Evolutionary conservation across 2,888 invertebrate genomes (phyloP).

Genomic region (Netelia inedita): DNA sequence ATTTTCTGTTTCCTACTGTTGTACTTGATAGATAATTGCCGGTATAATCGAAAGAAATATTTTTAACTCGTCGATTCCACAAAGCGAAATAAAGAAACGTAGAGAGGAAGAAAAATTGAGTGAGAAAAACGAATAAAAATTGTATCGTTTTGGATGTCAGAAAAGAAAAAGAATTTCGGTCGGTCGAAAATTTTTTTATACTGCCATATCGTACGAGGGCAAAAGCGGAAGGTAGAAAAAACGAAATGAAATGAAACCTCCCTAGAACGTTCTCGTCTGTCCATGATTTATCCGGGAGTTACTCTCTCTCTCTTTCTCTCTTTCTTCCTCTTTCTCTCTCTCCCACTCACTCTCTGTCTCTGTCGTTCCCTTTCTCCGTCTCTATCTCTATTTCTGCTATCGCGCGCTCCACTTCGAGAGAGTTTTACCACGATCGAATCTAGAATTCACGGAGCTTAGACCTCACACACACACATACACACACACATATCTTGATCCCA

Average conservation of each 20-base stretch:
- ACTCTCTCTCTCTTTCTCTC: neutral
- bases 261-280: conserved; percentile 31
- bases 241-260: conserved; percentile 59
- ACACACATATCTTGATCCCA: conserved; percentile 51
- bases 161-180: conserved; percentile 33
- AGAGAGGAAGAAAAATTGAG: neutral
- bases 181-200: conserved; percentile 14
- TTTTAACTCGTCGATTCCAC: too few species aligned
- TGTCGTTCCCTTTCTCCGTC: neutral
- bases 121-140: neutral
- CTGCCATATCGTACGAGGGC: conserved; percentile 3
- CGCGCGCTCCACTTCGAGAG: neutral
- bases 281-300: conserved; percentile 56
- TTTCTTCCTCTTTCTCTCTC: neutral
- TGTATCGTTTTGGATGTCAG: conserved; percentile 19
- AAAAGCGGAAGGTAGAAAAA: conserved; percentile 32
- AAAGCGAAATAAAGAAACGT: neutral
- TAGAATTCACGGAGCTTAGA: conserved; percentile 67
- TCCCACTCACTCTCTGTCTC: neutral
- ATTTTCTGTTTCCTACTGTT: too few species aligned
- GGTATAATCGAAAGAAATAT: too few species aligned
- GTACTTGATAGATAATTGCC: too few species aligned
- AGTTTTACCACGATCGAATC: conserved; percentile 65
- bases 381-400: neutral
- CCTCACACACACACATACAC: neutral